A percentile compares a stretch with the other conserved stretches of the same genome.
phyloP scores from a whole-genome alignment of 2,113 vertebrate species.

The Rousettus leschenaultii region DNA sequence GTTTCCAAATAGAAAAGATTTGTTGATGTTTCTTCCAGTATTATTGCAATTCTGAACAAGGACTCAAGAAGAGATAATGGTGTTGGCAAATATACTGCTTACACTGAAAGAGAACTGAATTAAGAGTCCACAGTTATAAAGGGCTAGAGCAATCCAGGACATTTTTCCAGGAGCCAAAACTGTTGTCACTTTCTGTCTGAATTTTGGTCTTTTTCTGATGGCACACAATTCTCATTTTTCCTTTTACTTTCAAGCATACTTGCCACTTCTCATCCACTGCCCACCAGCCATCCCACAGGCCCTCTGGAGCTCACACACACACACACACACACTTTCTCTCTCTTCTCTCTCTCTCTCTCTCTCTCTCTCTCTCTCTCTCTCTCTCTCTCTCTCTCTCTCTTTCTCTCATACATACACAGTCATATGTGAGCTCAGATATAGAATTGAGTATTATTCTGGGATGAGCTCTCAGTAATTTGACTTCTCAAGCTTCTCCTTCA shows the following conservation, averaged over 20 bases:
- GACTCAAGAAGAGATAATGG: background rate
- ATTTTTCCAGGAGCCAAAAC: background rate
- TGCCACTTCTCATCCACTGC: background rate
- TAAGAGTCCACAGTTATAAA: background rate
- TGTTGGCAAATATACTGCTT: background rate
- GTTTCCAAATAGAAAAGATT: background rate
- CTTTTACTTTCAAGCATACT: background rate
- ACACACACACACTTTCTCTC: rapidly evolving
- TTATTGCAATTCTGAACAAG: background rate
- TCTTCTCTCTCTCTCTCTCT: no score
- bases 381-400: no score
- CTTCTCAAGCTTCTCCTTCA: background rate
- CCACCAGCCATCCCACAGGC: background rate
- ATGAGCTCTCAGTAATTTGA: background rate
- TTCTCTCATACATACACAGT: background rate
- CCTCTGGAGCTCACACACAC: background rate
- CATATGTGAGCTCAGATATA: background rate
- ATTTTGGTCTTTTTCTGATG: background rate
- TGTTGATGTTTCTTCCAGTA: background rate
- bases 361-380: no score
- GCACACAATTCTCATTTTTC: background rate
- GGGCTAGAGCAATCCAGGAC: background rate
- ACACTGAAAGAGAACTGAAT: background rate
- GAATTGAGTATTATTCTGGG: background rate
- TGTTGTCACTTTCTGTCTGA: background rate